Evolutionary conservation across 2,113 vertebrate species (phyloP), one percentile per base, ranked within the genome.

Genomic region (Turnix velox): DNA sequence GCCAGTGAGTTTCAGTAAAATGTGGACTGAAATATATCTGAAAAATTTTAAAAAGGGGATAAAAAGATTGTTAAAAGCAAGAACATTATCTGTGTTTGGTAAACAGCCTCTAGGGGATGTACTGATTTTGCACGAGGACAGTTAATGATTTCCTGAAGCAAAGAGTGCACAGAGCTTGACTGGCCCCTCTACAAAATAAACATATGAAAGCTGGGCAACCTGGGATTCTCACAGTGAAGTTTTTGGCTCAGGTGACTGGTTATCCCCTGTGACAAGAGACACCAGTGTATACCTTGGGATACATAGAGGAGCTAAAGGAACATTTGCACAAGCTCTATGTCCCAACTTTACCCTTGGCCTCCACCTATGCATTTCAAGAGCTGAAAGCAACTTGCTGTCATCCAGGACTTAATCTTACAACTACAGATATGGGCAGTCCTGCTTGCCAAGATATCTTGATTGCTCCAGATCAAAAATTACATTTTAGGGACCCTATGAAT

Each of bases 381-480:
- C 28, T 23, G 37, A 58, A 92, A 92, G 40, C 84, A 19, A 12
- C 17, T 85, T 22, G 1, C 23, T 61, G 11, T 58, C 49, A 43
- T 28, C 23, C 24, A 62, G 40, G 13, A 12, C 17, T 77, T 45
- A 49, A 39, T 63, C 14, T 75, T 54, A 27, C 2, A 48, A 0
- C 9, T 35, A 5, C 1, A 10, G 9, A 9, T 4, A 4, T 2
- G 2, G 19, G 2, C 4, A 18, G 37, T 13, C 39, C 61, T 66
- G 54, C 43, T 49, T 51, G 7, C 35, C 39, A 24, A 23, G 20
- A 13, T 39, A 9, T 74, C 62, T 68, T 48, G 20, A 58, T 5
- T 54, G 35, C 28, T 63, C 8, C 48, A 30, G 30, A 10, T 59
- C 48, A 59, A 2, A 5, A 79, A 31, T 24, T 7, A 55, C 42